These are phyloP conservation scores for Streblospio benedicti DNA, from an alignment of 1,140 invertebrate species.

Conservation along the genomic window DNA sequence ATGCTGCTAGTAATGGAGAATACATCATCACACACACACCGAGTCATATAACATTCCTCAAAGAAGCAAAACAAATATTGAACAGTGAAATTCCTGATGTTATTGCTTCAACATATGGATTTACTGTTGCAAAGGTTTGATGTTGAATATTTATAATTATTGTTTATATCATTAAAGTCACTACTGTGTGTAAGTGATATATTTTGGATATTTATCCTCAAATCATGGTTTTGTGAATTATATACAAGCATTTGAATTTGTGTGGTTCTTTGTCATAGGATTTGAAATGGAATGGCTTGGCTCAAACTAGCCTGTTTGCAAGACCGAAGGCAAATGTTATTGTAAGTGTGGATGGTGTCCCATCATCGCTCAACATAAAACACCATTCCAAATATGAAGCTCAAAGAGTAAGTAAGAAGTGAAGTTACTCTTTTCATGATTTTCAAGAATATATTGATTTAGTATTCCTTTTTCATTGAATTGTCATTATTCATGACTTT, in stretches of 20 bases:
- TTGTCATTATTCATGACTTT: constrained; percentile 1
- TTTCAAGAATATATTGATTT: not conserved
- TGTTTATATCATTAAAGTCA: not conserved
- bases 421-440: not conserved
- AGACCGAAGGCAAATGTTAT: constrained; percentile 67
- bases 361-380: constrained; percentile 20
- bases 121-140: constrained; percentile 23
- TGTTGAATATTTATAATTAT: not conserved
- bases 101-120: constrained; percentile 31
- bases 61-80: constrained; percentile 24
- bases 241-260: too few relatives aligned
- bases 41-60: constrained; percentile 31
- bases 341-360: constrained; percentile 62
- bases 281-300: constrained; percentile 62
- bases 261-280: constrained; percentile 51
- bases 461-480: not conserved
- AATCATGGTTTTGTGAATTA: too few relatives aligned
- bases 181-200: not conserved
- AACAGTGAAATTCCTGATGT: constrained; percentile 36
- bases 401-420: constrained; percentile 27
- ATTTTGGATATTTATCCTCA: not conserved
- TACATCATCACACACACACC: constrained; percentile 30
- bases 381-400: constrained; percentile 31
- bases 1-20: too few relatives aligned
- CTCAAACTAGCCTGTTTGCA: constrained; percentile 63